Percentiles rank a stretch among this genome's conserved stretches.
Conservation (phyloP, 2,888 invertebrate species). For the Polydrusus pterygomalis region DNA sequence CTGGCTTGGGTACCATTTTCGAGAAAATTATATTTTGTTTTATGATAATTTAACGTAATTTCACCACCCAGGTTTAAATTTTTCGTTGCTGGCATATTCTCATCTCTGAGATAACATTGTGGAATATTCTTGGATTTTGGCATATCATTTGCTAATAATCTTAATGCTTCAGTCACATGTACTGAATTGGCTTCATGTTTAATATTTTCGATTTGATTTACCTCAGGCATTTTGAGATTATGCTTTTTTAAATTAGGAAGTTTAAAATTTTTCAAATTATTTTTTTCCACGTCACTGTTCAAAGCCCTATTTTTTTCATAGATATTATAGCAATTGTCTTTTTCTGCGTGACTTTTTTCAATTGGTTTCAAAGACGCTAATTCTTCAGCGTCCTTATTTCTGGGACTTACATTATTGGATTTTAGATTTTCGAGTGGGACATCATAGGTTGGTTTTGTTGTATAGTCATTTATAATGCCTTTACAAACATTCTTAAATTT, state of each 20-base stretch:
- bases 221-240: neutral
- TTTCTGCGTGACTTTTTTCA: no score
- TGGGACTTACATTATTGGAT: neutral
- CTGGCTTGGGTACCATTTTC: neutral
- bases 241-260: neutral
- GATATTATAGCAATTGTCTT: neutral
- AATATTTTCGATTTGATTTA: neutral
- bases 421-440: neutral
- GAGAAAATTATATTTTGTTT: neutral
- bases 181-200: neutral
- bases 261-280: neutral
- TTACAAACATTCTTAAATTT: slow-evolving; percentile 29
- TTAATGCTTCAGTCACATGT: neutral
- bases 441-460: neutral
- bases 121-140: neutral
- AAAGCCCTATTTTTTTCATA: neutral
- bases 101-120: neutral
- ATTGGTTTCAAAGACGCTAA: neutral
- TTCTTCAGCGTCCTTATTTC: neutral
- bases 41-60: neutral
- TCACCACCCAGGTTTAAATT: neutral
- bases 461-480: slow-evolving; percentile 14
- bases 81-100: neutral
- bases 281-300: neutral
- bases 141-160: neutral